Conservation (phyloP, 2,797 vertebrate species). For the Rousettus madagascariensis region DNA sequence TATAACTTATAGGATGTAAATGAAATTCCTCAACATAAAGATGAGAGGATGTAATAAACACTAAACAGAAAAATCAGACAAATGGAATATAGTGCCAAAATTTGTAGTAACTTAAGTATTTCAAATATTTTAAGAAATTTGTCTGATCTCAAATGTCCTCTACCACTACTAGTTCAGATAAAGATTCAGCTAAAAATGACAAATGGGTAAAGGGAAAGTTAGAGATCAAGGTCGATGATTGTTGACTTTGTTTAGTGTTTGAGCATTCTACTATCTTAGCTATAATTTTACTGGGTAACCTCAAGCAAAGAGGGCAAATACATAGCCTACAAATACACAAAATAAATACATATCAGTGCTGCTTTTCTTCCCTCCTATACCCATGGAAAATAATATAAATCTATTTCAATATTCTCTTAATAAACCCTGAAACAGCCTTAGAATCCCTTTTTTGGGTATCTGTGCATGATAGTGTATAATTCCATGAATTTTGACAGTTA, state of each 20-base stretch:
- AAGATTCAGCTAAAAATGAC: conserved; percentile 28
- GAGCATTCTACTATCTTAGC: neutral
- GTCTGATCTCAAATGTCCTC: conserved; percentile 16
- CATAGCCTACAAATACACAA: neutral
- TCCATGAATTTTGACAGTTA: conserved; percentile 1
- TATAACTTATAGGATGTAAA: conserved; percentile 17
- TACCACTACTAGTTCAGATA: neutral
- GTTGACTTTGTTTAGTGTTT: neutral
- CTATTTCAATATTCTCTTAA: conserved; percentile 4
- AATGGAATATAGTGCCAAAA: neutral
- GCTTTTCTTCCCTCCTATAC: neutral
- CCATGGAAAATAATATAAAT: neutral
- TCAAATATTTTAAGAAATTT: conserved; percentile 44
- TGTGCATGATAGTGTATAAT: neutral
- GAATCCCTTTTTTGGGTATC: neutral
- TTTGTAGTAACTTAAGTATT: conserved; percentile 33
- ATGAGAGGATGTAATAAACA: neutral
- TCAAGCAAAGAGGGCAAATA: conserved; percentile 32
- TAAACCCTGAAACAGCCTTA: neutral
- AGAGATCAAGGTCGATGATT: neutral
- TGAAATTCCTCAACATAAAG: neutral
- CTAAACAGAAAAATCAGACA: conserved; percentile 20
- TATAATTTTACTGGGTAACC: neutral
- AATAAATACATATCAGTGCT: neutral
- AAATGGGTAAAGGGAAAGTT: conserved; percentile 24